Base-by-base conservation (phyloP, 2,797 vertebrate genomes). In the Malacoraja senta region DNA sequence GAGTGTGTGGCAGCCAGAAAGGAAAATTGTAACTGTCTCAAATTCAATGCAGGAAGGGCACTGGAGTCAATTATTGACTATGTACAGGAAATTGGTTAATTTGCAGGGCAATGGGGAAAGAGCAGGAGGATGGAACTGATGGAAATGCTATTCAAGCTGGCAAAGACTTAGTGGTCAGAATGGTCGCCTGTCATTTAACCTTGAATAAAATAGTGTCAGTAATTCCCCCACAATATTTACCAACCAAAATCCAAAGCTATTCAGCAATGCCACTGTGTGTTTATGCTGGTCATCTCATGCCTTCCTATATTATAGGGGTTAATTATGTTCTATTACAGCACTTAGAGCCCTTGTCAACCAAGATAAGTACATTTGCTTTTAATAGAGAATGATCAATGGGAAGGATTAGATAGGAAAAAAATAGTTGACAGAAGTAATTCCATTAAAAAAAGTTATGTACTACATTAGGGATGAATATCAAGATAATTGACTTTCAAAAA, bases 341-440 rank as follows among this genome's bases (percentile, higher is more conserved):
- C 21, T 58, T 83, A 83, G 21, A 58, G 24, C 24, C 24, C 44
- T 26, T 3, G 44, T 24, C 21, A 58, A 83, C 44, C 80, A 83
- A 24, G 80, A 84, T 84, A 12, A 61, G 4, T 10, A 84, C 26
- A 29, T 61, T 15, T 84, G 61, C 26, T 61, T 61, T 84, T 84
- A 61, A 61, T 84, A n/a, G 81, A 58, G 26, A 61, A 58, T 84
- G 81, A 61, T 84, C 81, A 61, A 84, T 84, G 44, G 53, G 3
- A 83, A 83, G 81, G 81, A 83, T 83, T 83, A 83, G 44, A 83
- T 83, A 61, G 61, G 6, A 12, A 58, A 84, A 61, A 84, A 12
- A 24, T 53, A 84, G 53, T 29, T 84, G 53, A 84, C 81, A 63
- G 81, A 58, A 84, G 26, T 84, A 84, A 84, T 84, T 53, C 53